Base-by-base conservation (phyloP, 2,113 vertebrate genomes). In the Sphaerodactylus townsendi region DNA sequence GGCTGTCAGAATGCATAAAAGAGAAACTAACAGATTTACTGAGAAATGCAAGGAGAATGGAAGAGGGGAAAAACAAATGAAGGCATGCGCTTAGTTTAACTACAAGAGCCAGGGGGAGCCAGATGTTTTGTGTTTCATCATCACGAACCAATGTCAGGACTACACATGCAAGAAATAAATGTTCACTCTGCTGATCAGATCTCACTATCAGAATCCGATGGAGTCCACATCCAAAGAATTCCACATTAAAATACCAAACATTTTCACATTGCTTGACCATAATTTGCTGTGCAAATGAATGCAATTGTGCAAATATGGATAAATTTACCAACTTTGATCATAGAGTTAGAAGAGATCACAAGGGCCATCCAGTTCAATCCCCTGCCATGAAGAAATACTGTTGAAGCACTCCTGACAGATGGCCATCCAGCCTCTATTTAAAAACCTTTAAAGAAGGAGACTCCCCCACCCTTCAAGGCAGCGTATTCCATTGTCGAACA, bases 41-140 rank as follows among this genome's bases (percentile, higher is more conserved):
- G 1, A n/a, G 84, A 83, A 83, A 82, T 19, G 53, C 77, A 85
- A 35, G 77, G 72, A 65, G 85, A 68, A 62, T 59, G 5, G 37
- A 6, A 6, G 56, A 3, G 56, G 66, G 48, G 44, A 46, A n/a
- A n/a, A n/a, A 59, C 50, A 10, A 80, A 46, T 59, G 44, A 79
- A 88, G 76, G 10, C 21, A 25, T 46, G 53, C 84, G 17, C 33
- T 70, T 1, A 3, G 25, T 79, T 79, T n/a, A 21, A 19, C 25
- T 46, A 33, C n/a, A 56, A 76, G 56, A 74, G 41, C 50, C 28
- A 5, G 69, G 68, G 46, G 33, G 0, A 0, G 56, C 70, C 79
- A 62, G 0, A 0, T 59, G 74, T 82, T 35, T 82, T 72, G 72
- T 41, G 28, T 21, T 62, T n/a, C 39, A 39, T 28, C n/a, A 65